Base-by-base conservation (phyloP, 2,113 vertebrate species). In the Acanthochromis polyacanthus region DNA sequence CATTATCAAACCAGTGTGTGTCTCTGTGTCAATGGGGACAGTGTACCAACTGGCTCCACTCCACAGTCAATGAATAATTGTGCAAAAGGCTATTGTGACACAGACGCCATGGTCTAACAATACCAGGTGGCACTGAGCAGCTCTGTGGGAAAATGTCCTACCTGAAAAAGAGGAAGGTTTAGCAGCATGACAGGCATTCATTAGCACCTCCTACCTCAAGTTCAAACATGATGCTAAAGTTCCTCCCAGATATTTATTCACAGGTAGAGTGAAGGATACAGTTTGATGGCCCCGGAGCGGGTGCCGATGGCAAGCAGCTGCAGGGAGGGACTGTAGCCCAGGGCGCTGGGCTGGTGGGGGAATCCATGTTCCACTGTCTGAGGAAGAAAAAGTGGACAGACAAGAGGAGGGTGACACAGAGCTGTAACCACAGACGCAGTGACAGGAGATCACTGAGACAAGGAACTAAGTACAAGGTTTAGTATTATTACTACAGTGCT, bases 281-380 rank as follows among this genome's bases (percentile, higher is more conserved):
- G 91, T 89, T 99, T 99, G 92, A 99, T 94, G 65, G 98, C 97
- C 84, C 98, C 98, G 0, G 98, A 99, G 19, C 98, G 96, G 0
- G 97, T 99, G 51, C 98, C 98, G 0, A 99, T 99, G 87, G 97
- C 97, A 94, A 99, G 95, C 62, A 99, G 95, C 43, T 81, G 95
- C 17, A 99, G 93, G 19, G 92, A 95, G 0, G 96, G 92, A 87
- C 97, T 99, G 66, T 95, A 99, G 58, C 97, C 97, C 53, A 99
- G 91, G n/a, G 98, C 97, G 0, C 98, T 99, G 87, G 98, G 98
- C 87, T 99, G 98, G 87, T 99, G 98, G 0, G 98, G 98, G 91
- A 99, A 99, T 62, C 98, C 98, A 94, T 99, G 98, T 75, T 99
- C 98, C 82, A 99, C 98, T 0, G 98, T 99, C 98, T 99, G 89